These are phyloP conservation scores for Paratrypauchen microcephalus DNA, from an alignment of 2,797 vertebrate species.

Conservation along the genomic window DNA sequence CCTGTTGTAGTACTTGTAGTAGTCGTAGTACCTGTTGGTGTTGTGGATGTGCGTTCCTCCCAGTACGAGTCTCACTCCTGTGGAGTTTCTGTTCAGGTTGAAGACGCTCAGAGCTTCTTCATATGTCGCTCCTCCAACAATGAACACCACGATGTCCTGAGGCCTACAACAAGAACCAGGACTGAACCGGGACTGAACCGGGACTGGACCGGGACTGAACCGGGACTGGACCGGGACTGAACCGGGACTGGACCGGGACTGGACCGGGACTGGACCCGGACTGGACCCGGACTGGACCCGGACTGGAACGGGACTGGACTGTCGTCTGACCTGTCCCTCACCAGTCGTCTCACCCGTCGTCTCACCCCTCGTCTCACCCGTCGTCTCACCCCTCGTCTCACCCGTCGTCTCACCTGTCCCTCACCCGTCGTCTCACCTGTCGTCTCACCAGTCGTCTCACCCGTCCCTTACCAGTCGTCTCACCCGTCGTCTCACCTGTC, in stretches of 20 bases:
- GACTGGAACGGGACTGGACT: too few relatives aligned
- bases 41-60: slow-evolving; percentile 92
- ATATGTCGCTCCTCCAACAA: slow-evolving; percentile 91
- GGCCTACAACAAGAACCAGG: slow-evolving; percentile 64
- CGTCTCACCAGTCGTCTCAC: neutral
- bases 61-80: slow-evolving; percentile 89
- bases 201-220: too few relatives aligned
- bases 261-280: too few relatives aligned
- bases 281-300: too few relatives aligned
- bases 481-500: neutral
- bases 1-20: slow-evolving; percentile 32
- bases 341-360: neutral
- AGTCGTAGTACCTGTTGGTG: slow-evolving; percentile 82
- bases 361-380: neutral
- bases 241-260: too few relatives aligned
- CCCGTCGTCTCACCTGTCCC: neutral
- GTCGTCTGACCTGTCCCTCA: neutral
- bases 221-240: too few relatives aligned
- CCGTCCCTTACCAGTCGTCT: neutral
- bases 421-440: too few relatives aligned
- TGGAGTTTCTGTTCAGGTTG: slow-evolving; percentile 89
- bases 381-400: neutral
- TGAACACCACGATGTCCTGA: slow-evolving; percentile 91
- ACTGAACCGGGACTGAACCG: too few relatives aligned
- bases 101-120: slow-evolving; percentile 92